These are phyloP conservation scores for Phyllotreta striolata DNA, from an alignment of 2,888 invertebrate genomes.

Conservation along the genomic window DNA sequence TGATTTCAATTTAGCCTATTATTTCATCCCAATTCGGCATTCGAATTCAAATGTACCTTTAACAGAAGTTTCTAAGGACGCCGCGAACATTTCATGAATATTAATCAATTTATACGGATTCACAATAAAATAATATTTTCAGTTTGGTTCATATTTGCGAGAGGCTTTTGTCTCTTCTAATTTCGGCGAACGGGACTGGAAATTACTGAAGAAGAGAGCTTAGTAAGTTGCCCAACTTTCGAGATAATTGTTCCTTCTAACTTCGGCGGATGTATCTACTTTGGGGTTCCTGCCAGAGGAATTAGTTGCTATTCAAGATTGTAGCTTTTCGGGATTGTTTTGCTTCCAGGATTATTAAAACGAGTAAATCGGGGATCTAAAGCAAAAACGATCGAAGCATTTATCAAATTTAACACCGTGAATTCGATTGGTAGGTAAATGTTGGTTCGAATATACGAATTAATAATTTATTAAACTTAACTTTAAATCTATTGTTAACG, in stretches of 20 bases:
- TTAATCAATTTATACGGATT: slow-evolving; percentile 18
- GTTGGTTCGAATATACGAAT: too few relatives aligned
- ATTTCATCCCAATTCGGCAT: neutral
- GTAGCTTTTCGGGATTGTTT: slow-evolving; percentile 24
- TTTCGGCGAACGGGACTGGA: slow-evolving; percentile 27
- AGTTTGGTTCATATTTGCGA: slow-evolving; percentile 29
- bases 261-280: slow-evolving; percentile 30
- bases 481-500: too few relatives aligned
- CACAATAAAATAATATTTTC: slow-evolving; percentile 32
- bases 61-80: neutral
- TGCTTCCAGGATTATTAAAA: slow-evolving; percentile 17
- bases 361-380: neutral
- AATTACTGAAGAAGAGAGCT: slow-evolving; percentile 29
- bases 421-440: neutral
- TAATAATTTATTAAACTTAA: too few relatives aligned
- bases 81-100: slow-evolving; percentile 28
- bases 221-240: slow-evolving; percentile 30
- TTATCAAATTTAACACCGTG: slow-evolving; percentile 8
- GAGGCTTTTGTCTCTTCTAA: slow-evolving; percentile 28
- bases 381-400: slow-evolving; percentile 1
- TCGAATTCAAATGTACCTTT: neutral
- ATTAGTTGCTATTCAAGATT: slow-evolving; percentile 24
- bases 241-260: slow-evolving; percentile 27
- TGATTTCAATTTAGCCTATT: too few relatives aligned
- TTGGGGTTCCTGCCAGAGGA: slow-evolving; percentile 27